phyloP scores from a whole-genome alignment of 2,797 vertebrate genomes.

The Hemitrygon akajei region DNA sequence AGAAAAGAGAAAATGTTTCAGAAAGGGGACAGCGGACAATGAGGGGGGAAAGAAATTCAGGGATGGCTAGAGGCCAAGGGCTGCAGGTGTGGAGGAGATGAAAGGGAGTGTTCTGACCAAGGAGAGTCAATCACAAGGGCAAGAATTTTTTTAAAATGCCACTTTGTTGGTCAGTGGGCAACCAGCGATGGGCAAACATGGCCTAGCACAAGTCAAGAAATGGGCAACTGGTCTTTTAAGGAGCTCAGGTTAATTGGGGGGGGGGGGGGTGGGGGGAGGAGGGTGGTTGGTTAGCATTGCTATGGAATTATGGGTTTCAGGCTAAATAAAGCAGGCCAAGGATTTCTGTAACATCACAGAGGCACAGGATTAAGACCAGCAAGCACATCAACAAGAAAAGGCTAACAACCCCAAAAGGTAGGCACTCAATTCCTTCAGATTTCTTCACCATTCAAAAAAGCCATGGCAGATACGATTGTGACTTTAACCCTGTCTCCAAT shows the following conservation, averaged over 20 bases:
- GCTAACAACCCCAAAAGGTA: too few relatives aligned
- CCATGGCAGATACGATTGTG: too few relatives aligned
- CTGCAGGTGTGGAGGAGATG: not conserved
- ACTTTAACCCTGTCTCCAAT: too few relatives aligned
- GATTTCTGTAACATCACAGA: not conserved
- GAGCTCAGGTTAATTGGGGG: not conserved
- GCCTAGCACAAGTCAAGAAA: not conserved
- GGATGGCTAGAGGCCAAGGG: too few relatives aligned
- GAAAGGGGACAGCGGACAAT: not conserved
- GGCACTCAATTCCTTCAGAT: too few relatives aligned
- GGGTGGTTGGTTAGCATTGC: not conserved
- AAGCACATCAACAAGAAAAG: too few relatives aligned
- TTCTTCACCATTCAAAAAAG: too few relatives aligned
- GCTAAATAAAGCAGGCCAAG: not conserved
- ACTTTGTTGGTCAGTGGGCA: too few relatives aligned
- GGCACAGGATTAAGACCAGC: not conserved
- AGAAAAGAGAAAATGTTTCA: not conserved
- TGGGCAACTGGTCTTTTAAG: not conserved
- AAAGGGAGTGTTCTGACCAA: not conserved
- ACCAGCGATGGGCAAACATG: not conserved
- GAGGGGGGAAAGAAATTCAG: not conserved
- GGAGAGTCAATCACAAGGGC: not conserved
- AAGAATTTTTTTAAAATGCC: not conserved
- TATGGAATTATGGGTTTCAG: not conserved
- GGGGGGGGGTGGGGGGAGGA: too few relatives aligned